Evolutionary conservation across 23 tunicate genomes (phyloP).

Genomic region (Trididemnum clinides): DNA sequence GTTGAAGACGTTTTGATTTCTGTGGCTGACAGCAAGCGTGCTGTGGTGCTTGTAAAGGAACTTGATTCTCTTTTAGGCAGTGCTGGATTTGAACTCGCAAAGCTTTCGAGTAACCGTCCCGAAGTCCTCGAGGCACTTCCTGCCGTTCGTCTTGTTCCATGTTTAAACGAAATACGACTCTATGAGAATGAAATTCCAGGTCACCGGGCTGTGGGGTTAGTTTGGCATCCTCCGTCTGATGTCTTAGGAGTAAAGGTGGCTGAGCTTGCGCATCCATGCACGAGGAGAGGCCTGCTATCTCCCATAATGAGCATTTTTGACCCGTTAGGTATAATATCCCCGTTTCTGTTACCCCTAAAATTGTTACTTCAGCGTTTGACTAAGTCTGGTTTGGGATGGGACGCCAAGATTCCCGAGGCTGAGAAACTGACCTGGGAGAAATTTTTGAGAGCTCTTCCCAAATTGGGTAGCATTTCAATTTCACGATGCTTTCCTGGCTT

Average conservation of each 20-base stretch:
- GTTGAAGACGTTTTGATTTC: not conserved
- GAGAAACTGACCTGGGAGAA: not conserved
- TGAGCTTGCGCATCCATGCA: not conserved
- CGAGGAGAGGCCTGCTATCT: not conserved
- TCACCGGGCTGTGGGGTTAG: not conserved
- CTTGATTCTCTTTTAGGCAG: not conserved
- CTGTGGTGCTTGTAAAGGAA: not conserved
- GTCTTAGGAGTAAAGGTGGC: not conserved
- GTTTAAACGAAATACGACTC: not conserved
- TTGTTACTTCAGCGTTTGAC: not conserved
- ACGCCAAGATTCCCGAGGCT: not conserved
- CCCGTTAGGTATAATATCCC: not conserved
- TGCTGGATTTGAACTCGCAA: constrained; percentile 8
- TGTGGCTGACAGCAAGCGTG: not conserved
- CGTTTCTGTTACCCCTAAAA: not conserved
- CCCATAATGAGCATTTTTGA: constrained; percentile 9
- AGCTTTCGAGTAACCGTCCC: not conserved
- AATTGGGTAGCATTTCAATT: not conserved
- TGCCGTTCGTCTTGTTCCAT: not conserved
- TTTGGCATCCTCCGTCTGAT: not conserved
- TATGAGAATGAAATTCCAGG: not conserved
- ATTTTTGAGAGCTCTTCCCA: not conserved
- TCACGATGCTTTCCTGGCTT: not conserved
- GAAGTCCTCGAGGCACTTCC: not conserved
- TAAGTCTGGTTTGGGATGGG: not conserved